Evolutionary conservation across 2,113 vertebrate genomes (phyloP), one percentile per base, ranked within the genome.

Genomic region (Rhineura floridana): DNA sequence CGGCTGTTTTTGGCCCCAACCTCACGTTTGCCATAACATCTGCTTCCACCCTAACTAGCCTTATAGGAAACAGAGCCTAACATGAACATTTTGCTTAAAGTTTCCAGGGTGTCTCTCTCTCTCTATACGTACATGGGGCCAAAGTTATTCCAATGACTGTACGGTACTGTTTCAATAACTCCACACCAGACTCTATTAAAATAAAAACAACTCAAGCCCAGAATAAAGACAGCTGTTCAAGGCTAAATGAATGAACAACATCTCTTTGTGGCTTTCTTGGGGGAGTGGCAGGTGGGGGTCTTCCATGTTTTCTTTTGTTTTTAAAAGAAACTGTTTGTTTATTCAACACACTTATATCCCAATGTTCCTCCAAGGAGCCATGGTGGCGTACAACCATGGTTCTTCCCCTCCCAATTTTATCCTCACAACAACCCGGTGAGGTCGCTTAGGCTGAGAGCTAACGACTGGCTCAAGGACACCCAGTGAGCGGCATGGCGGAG

Each of bases 141-240:
- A 88, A 36, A 48, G 11, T 6, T 15, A 13, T 36, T 1, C 50
- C 46, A 28, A 42, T 52, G 72, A 21, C 0, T 48, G 67, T 1
- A 79, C 86, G 88, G 67, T 70, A 48, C 42, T 83, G 88, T 85
- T 70, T 86, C 62, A 86, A 92, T 82, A 88, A 85, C 11, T 62
- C 76, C 72, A 52, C 81, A 0, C 3, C 59, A 12, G 4, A 0
- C 28, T 4, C 70, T 25, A 48, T 63, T 19, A 83, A 65, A 83
- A 72, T 36, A 13, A 70, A 70, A 70, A 19, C 10, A 19, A 42
- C 1, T 36, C 3, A 9, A 15, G 17, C 9, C 62, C 80, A 50
- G n/a, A 69, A 73, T 39, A 44, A 73, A 84, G 52, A 39, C 46
- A 72, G n/a, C 21, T 21, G 21, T 13, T 33, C 4, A 33, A 46